These are phyloP conservation scores for Lophura nycthemera DNA, from an alignment of 2,113 vertebrate genomes.

Conservation along the genomic window DNA sequence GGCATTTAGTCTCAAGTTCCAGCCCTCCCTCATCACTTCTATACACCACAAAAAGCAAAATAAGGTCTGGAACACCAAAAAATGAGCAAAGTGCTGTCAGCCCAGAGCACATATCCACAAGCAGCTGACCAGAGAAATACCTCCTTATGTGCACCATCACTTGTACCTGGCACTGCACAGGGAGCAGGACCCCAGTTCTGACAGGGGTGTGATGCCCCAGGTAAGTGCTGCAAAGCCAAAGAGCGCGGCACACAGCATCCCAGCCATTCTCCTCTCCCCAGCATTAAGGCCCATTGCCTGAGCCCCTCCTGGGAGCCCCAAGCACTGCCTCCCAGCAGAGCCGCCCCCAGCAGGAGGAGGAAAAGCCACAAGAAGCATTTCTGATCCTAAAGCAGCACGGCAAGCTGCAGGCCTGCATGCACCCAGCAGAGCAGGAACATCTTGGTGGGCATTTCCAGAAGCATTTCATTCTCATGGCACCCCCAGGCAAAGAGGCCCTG, in stretches of 20 bases:
- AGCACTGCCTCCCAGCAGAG: not conserved
- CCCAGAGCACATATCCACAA: fast-evolving
- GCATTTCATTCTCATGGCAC: too few relatives aligned
- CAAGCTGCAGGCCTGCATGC: not conserved
- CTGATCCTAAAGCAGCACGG: fast-evolving
- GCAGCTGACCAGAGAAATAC: not conserved
- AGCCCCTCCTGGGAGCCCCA: not conserved
- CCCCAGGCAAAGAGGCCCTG: not conserved
- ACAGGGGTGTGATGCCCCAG: not conserved
- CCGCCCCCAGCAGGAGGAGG: too few relatives aligned
- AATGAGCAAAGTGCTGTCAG: not conserved
- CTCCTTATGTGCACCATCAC: not conserved
- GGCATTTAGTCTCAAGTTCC: fast-evolving
- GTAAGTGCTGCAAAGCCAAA: too few relatives aligned
- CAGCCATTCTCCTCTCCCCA: not conserved
- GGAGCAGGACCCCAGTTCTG: not conserved
- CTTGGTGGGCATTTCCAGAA: too few relatives aligned
- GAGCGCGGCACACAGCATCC: not conserved
- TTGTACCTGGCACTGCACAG: fast-evolving
- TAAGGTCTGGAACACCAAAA: fast-evolving
- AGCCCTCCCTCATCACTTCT: not conserved
- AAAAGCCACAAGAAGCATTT: fast-evolving
- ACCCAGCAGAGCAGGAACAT: too few relatives aligned
- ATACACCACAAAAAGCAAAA: not conserved
- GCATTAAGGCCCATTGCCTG: not conserved